Base-by-base conservation (phyloP, 2,888 invertebrate genomes). In the Phasia obesa region DNA sequence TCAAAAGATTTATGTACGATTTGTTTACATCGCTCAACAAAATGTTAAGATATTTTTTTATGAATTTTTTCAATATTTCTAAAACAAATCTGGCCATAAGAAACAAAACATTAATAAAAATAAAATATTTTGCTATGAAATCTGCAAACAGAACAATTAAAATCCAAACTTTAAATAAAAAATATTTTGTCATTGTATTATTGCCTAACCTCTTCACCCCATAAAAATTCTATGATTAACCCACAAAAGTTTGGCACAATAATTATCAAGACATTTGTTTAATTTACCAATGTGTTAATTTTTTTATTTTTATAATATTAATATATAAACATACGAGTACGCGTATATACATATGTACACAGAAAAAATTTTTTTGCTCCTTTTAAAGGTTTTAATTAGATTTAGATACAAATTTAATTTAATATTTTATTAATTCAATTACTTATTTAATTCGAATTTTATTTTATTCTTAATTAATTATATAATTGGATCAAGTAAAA, bases 1-100 rank as follows among this genome's bases (percentile, higher is more conserved):
- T 38, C n/a, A 74, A 71, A 80, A 83, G 83, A 83, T 83, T 83
- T 83, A 83, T 83, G 83, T 83, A 76, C 83, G 83, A 83, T 83
- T 83, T 83, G 79, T 80, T 80, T 71, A 83, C 83, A 83, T 83
- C 80, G 75, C 80, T 80, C 83, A 83, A 75, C 83, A 75, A 76
- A 83, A 83, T 83, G 83, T 83, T 83, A 67, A 83, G 62, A 62
- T 62, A 73, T 73, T 74, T 74, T 70, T 53, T 64, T 73, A 31
- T 31, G 11, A 51, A 38, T 67, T 69, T 69, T 65, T 53, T 23
- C 23, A 6, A 51, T 60, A 67, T 73, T 38, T 38, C 57, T 47
- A 35, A 51, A 73, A 49, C 31, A 70, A 64, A 69, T 49, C 67
- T 67, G 47, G 62, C 65, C 70, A 49, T 62, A 81, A 49, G 11